These are phyloP conservation scores for Leptopilina syphax DNA, from an alignment of 2,888 invertebrate genomes.

Conservation along the genomic window DNA sequence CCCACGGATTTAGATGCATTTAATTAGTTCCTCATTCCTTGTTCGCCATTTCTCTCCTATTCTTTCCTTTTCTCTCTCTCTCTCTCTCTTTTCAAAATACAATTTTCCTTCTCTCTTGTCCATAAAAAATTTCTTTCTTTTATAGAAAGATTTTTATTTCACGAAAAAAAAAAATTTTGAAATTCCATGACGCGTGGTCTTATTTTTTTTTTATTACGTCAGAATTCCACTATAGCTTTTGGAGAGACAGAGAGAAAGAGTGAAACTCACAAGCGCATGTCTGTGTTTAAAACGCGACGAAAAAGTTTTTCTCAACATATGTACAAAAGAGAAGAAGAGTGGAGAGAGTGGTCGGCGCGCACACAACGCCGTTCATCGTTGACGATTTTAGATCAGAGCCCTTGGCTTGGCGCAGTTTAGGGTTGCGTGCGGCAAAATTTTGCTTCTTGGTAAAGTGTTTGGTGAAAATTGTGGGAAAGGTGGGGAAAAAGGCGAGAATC, in stretches of 20 bases:
- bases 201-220: conserved; percentile 50
- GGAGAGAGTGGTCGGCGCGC: conserved; percentile 44
- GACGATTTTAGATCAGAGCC: conserved; percentile 75
- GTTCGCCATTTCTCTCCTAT: conserved; percentile 22
- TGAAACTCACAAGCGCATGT: conserved; percentile 62
- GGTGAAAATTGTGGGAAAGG: conserved; percentile 38
- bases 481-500: conserved; percentile 16
- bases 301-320: conserved; percentile 40
- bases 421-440: conserved; percentile 54
- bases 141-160: conserved; percentile 10
- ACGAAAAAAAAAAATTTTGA: neutral
- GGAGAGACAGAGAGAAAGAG: no score
- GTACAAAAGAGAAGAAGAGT: no score
- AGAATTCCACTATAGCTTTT: conserved; percentile 42
- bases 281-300: conserved; percentile 59
- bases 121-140: neutral
- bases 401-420: conserved; percentile 63
- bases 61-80: no score
- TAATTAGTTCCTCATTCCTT: conserved; percentile 38
- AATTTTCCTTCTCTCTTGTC: neutral
- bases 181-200: no score
- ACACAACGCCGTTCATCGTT: conserved; percentile 53
- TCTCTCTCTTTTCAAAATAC: no score
- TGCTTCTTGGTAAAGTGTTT: neutral
- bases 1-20: conserved; percentile 12